Evolutionary conservation across 2,888 invertebrate genomes (phyloP).

Genomic region (Drosophila atripex): DNA sequence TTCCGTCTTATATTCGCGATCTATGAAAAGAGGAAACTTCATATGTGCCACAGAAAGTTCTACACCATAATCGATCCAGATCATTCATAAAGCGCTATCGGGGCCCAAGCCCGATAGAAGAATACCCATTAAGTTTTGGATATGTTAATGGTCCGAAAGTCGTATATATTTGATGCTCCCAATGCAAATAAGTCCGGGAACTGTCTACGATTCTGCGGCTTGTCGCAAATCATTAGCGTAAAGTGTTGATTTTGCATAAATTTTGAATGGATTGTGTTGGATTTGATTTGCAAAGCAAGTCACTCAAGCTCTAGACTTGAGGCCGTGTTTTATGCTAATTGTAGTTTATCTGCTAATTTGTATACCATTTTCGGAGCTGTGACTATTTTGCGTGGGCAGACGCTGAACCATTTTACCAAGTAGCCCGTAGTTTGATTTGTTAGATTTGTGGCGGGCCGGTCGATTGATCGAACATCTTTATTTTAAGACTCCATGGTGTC

Average conservation of each 20-base stretch:
- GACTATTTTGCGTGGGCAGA: conserved; percentile 28
- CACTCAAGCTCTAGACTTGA: neutral
- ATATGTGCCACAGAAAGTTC: conserved; percentile 29
- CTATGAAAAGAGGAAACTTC: conserved; percentile 29
- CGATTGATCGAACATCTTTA: conserved; percentile 24
- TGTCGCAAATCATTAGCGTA: conserved; percentile 64
- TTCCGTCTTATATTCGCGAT: conserved; percentile 24
- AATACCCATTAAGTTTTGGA: conserved; percentile 25
- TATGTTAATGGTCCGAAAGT: conserved; percentile 42
- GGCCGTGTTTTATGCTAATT: conserved; percentile 39
- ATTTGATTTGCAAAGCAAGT: conserved; percentile 47
- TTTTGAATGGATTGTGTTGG: conserved; percentile 43
- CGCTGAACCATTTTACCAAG: conserved; percentile 38
- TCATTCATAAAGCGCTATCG: conserved; percentile 42
- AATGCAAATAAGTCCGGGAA: conserved; percentile 42
- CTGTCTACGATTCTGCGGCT: conserved; percentile 31
- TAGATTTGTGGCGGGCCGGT: conserved; percentile 15
- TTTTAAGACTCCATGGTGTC: conserved; percentile 21
- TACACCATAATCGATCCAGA: conserved; percentile 54
- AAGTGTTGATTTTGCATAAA: conserved; percentile 75
- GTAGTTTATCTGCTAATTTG: conserved; percentile 37
- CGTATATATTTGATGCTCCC: conserved; percentile 16
- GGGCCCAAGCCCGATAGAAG: neutral
- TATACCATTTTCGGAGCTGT: conserved; percentile 28
- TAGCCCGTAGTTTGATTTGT: conserved; percentile 43